Conservation (phyloP, 2,113 vertebrate species). For the Thryonomys swinderianus region DNA sequence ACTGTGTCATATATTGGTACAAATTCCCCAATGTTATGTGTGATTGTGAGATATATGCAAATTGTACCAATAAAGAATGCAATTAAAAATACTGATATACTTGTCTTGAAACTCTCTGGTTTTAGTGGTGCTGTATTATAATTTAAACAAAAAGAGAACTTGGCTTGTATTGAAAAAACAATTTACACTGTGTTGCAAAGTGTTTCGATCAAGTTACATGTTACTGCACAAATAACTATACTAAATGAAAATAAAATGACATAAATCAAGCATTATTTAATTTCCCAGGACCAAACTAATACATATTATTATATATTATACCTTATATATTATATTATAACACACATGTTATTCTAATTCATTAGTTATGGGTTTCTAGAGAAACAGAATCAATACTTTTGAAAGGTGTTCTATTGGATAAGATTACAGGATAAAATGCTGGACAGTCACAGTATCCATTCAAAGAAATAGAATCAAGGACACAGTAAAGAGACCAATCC, state of each 20-base stretch:
- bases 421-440: background rate
- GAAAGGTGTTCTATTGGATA: background rate
- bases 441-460: background rate
- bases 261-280: background rate
- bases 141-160: constrained; percentile 1
- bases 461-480: background rate
- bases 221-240: background rate
- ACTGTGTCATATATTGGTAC: too few relatives aligned
- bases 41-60: too few relatives aligned
- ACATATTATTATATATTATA: too few relatives aligned
- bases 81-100: constrained; percentile 3
- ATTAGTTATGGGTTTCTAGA: background rate
- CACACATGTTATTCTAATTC: too few relatives aligned
- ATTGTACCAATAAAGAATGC: too few relatives aligned
- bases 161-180: background rate
- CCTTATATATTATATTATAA: too few relatives aligned
- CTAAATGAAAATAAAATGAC: constrained; percentile 20
- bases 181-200: background rate
- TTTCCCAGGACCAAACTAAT: background rate
- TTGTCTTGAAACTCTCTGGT: constrained; percentile 21
- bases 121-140: background rate
- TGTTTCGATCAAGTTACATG: background rate
- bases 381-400: background rate
- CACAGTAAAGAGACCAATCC: background rate
- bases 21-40: too few relatives aligned